Conservation (phyloP, 1,140 invertebrate species). For the Camponotus floridanus region DNA sequence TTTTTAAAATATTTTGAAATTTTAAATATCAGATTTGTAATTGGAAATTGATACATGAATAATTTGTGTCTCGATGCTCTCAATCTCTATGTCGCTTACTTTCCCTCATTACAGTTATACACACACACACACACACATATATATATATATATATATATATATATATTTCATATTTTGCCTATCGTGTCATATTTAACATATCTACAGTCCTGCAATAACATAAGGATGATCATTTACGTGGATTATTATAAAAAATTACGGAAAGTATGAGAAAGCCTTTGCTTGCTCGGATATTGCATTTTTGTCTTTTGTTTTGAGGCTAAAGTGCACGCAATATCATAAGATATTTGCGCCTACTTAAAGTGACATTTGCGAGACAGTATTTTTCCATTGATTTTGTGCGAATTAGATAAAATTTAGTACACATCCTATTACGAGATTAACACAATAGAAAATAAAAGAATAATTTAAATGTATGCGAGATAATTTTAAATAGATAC, state of each 20-base stretch:
- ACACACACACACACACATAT: neutral
- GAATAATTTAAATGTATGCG: no score
- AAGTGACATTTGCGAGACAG: conserved; percentile 19
- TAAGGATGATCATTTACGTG: neutral
- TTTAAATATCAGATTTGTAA: neutral
- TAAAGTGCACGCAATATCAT: neutral
- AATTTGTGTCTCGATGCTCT: neutral
- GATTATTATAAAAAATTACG: neutral
- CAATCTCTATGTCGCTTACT: conserved; percentile 14
- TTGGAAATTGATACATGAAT: conserved; percentile 1
- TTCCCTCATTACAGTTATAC: conserved; percentile 13
- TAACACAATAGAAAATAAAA: no score
- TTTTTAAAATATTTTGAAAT: conserved; percentile 6
- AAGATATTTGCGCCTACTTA: neutral
- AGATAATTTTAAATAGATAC: no score
- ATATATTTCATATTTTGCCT: conserved; percentile 9
- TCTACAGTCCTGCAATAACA: neutral
- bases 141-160: neutral
- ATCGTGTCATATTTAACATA: neutral
- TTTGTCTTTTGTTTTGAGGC: neutral
- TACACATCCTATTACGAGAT: no score
- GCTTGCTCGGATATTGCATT: neutral
- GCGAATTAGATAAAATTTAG: neutral
- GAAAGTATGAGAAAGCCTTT: neutral
- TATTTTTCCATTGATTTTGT: neutral